Evolutionary conservation across 2,888 invertebrate genomes (phyloP).

Genomic region (Asteroscopus sphinx): DNA sequence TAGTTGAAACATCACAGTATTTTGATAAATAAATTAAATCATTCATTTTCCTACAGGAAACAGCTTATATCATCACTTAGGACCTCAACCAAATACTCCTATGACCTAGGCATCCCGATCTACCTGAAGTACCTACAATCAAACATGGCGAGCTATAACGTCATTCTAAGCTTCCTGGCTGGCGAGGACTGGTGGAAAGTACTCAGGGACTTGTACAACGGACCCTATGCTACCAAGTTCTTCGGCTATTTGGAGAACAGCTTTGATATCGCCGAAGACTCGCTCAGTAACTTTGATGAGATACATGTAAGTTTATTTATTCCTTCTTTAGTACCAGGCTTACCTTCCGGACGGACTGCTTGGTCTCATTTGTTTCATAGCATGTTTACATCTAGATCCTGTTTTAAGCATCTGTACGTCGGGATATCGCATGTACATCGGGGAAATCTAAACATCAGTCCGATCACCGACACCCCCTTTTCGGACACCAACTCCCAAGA

Average conservation of each 20-base stretch:
- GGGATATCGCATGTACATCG: too few species aligned
- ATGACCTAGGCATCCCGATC: slow-evolving; percentile 77
- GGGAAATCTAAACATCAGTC: too few species aligned
- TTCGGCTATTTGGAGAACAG: slow-evolving; percentile 75
- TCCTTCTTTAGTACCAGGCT: background rate
- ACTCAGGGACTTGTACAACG: slow-evolving; percentile 72
- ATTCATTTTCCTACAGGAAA: slow-evolving; percentile 65
- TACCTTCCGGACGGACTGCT: too few species aligned
- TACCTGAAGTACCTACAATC: slow-evolving; percentile 82
- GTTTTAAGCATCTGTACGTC: too few species aligned
- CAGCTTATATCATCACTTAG: slow-evolving; percentile 68
- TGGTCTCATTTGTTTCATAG: too few species aligned
- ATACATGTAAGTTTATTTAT: slow-evolving; percentile 76
- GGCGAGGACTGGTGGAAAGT: slow-evolving; percentile 83
- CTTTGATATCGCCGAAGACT: slow-evolving; percentile 76
- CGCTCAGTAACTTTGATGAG: slow-evolving; percentile 79
- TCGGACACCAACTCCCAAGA: too few species aligned
- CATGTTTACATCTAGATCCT: too few species aligned
- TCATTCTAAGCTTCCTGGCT: slow-evolving; percentile 76
- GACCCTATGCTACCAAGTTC: slow-evolving; percentile 71
- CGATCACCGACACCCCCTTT: too few species aligned
- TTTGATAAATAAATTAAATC: too few species aligned
- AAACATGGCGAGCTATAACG: slow-evolving; percentile 74
- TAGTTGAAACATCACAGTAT: too few species aligned
- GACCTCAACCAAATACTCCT: slow-evolving; percentile 73